phyloP scores from a whole-genome alignment of 2,113 vertebrate genomes.

The Crypturellus undulatus region DNA sequence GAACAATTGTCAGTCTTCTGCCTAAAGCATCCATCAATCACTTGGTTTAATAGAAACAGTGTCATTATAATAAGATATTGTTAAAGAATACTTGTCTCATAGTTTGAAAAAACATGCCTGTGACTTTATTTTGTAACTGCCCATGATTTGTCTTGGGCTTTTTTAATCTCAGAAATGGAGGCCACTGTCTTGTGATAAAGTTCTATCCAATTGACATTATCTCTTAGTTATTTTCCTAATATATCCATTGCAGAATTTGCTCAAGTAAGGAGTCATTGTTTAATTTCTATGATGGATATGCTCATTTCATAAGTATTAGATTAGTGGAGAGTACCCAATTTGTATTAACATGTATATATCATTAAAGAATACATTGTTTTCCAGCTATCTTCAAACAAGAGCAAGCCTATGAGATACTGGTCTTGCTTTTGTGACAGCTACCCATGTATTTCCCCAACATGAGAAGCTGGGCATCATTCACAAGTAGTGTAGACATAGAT shows the following conservation, averaged over 20 bases:
- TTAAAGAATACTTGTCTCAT: not conserved
- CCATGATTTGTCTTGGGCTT: constrained; percentile 5
- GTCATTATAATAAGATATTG: constrained; percentile 25
- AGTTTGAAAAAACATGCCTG: not conserved
- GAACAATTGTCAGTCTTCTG: constrained; percentile 8
- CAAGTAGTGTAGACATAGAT: not conserved
- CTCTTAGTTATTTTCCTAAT: constrained; percentile 75
- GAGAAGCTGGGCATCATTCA: not conserved
- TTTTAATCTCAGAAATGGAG: constrained; percentile 48
- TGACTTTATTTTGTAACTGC: constrained; percentile 12
- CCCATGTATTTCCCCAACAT: not conserved
- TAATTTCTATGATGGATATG: constrained; percentile 74
- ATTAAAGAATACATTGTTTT: constrained; percentile 65
- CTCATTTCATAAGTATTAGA: constrained; percentile 75
- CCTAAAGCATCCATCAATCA: constrained; percentile 10
- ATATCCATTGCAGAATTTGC: constrained; percentile 67
- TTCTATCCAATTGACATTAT: constrained; percentile 29
- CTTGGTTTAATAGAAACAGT: constrained; percentile 46
- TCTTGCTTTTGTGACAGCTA: constrained; percentile 17
- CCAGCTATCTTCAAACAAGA: constrained; percentile 59
- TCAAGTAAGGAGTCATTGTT: constrained; percentile 63
- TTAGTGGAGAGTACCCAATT: constrained; percentile 70
- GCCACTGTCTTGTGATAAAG: not conserved
- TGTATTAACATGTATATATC: constrained; percentile 65
- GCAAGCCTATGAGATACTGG: not conserved